Evolutionary conservation across 2,797 vertebrate genomes (phyloP).

Genomic region (Alca torda): DNA sequence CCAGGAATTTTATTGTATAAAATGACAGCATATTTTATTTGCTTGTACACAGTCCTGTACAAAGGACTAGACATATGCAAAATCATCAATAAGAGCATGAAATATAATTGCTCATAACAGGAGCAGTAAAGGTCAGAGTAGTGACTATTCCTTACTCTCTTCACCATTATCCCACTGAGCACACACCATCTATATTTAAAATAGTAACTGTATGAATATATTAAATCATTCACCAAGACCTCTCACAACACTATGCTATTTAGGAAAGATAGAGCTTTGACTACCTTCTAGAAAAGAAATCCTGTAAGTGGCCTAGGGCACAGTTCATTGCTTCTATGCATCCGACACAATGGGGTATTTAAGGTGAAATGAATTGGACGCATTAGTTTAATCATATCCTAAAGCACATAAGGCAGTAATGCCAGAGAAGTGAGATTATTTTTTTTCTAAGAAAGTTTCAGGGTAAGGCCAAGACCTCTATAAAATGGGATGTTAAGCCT

Average conservation of each 20-base stretch:
- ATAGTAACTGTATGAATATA: neutral
- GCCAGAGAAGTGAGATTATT: neutral
- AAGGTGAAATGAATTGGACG: neutral
- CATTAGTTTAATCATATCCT: neutral
- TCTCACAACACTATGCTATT: neutral
- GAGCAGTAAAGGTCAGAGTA: neutral
- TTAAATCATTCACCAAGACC: neutral
- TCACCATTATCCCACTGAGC: neutral
- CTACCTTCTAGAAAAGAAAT: neutral
- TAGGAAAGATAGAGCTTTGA: neutral
- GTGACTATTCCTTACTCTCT: neutral
- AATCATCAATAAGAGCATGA: neutral
- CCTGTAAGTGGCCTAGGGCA: neutral
- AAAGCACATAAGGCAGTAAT: neutral
- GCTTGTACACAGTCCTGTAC: neutral
- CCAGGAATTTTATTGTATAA: neutral
- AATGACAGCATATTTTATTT: neutral
- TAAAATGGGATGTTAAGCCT: neutral
- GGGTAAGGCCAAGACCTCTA: neutral
- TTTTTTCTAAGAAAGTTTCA: neutral
- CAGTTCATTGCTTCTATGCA: neutral
- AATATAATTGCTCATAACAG: neutral
- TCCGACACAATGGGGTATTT: neutral
- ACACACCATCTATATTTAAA: neutral
- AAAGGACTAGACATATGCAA: neutral